These are phyloP conservation scores for Diarsia brunnea DNA, from an alignment of 2,888 invertebrate genomes.

Conservation along the genomic window DNA sequence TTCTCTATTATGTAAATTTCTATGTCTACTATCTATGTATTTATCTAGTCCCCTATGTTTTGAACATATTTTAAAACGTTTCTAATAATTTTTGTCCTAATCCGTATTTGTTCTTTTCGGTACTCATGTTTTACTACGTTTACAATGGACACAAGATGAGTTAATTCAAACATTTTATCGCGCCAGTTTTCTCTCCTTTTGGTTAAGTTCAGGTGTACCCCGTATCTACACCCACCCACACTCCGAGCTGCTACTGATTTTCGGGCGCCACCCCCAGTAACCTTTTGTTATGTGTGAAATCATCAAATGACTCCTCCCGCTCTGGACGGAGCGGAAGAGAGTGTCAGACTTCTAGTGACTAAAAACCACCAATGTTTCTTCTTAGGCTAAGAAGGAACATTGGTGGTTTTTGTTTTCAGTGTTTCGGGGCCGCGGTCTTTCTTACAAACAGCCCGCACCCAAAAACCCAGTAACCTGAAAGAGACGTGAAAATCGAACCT, in stretches of 20 bases:
- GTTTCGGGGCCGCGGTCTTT: too few species aligned
- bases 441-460: too few species aligned
- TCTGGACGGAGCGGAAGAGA: too few species aligned
- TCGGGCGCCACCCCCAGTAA: too few species aligned
- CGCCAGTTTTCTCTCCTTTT: neutral
- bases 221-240: neutral
- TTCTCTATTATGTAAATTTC: neutral
- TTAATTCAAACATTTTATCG: neutral
- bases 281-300: too few species aligned
- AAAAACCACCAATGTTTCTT: too few species aligned
- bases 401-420: too few species aligned
- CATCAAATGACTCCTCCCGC: too few species aligned
- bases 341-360: too few species aligned
- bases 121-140: neutral
- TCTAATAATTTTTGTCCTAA: neutral
- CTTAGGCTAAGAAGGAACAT: too few species aligned
- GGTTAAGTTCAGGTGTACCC: neutral
- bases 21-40: neutral
- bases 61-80: neutral
- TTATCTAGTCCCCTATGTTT: neutral
- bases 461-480: too few species aligned
- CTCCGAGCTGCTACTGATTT: too few species aligned
- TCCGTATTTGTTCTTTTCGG: neutral
- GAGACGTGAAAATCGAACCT: neutral
- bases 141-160: neutral